Evolutionary conservation across 1,140 invertebrate genomes (phyloP), one percentile per base, ranked within the genome.

Genomic region (Bombyx mori): DNA sequence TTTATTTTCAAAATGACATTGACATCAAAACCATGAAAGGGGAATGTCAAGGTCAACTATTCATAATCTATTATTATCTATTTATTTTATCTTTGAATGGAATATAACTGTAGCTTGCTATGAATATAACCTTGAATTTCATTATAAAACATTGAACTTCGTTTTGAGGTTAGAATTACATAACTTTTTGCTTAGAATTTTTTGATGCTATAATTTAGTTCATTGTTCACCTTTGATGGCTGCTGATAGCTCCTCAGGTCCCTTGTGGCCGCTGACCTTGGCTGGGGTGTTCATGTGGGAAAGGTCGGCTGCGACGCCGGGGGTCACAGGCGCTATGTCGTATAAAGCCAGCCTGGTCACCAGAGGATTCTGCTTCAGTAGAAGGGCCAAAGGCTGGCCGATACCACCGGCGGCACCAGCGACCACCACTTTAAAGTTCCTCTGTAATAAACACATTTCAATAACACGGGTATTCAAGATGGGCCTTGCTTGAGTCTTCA

Each of bases 351-450:
- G 89, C 69, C 96, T 91, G 10, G 92, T 92, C 12, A 99, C 91
- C 47, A 96, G 82, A 51, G 95, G 93, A 62, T 94, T 96, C 70
- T 95, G 91, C 89, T 99, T 99, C 57, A 99, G 85, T n/a, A 99
- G 91, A 47, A 99, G 89, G 8, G 97, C 96, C 68, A 99, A 86
- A 7, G 98, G 98, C 88, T 99, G 99, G 1, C 98, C 99, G 87
- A 99, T 99, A 52, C 98, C 98, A 63, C 98, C 99, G 75, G 93
- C 92, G 1, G 98, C 99, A 57, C 99, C 99, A 82, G 97, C 92
- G 49, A 99, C 97, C 57, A 97, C 94, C 18, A 99, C 98, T 91
- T 98, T 98, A 68, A 90, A 90, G 88, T 93, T 91, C 62, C 87
- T 90, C 93, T 94, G 69, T 56, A 76, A 72, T 52, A 59, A 50